Conservation (phyloP, 2,797 vertebrate genomes). For the Oreochromis grahami region DNA sequence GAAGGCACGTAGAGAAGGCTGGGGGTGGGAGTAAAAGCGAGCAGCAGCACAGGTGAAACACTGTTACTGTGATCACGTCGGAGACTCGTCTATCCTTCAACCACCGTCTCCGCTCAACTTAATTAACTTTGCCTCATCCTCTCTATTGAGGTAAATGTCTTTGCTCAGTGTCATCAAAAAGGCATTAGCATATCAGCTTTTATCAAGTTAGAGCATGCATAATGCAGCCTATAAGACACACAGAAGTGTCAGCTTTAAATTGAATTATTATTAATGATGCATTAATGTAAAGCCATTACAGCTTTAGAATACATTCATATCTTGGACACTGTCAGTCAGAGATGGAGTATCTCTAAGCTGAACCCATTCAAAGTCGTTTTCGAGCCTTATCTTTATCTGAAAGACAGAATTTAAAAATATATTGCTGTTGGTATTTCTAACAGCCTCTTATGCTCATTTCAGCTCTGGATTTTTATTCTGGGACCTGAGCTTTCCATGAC, state of each 20-base stretch:
- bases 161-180: slow-evolving; percentile 14
- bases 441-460: not conserved
- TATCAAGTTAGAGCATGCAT: not conserved
- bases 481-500: not conserved
- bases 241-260: not conserved
- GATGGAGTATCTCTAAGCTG: not conserved
- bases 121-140: slow-evolving; percentile 10
- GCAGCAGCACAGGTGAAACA: not conserved
- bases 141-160: not conserved
- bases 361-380: not conserved
- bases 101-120: not conserved
- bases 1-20: not conserved
- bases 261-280: not conserved
- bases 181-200: slow-evolving; percentile 16
- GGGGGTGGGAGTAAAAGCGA: not conserved
- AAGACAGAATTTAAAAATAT: not conserved
- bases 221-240: not conserved
- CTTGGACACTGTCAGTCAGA: not conserved
- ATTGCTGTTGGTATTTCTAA: not conserved
- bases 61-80: not conserved
- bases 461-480: not conserved
- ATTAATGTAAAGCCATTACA: not conserved
- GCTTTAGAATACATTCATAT: not conserved
- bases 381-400: not conserved
- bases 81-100: not conserved